phyloP scores from a whole-genome alignment of 2,113 vertebrate species.

The Pangasianodon hypophthalmus region DNA sequence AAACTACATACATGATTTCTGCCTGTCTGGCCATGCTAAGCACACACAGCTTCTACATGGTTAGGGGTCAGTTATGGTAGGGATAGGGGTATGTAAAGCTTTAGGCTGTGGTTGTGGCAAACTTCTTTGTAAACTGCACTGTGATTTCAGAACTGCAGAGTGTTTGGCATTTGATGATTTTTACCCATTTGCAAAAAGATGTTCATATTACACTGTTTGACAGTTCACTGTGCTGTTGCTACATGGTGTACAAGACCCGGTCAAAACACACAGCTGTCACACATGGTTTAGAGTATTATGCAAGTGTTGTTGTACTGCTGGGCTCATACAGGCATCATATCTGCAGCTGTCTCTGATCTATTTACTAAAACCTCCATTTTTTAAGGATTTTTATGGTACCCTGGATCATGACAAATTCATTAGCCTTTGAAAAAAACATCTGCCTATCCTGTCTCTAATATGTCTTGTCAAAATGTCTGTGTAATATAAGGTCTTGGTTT shows the following conservation, averaged over 20 bases:
- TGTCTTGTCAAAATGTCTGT: constrained; percentile 37
- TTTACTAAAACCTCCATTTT: constrained; percentile 31
- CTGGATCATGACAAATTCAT: constrained; percentile 31
- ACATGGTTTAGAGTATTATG: constrained; percentile 57
- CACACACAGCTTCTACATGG: constrained; percentile 4
- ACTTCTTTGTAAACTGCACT: neutral
- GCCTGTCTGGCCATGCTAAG: neutral
- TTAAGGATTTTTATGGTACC: neutral
- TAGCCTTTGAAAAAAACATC: neutral
- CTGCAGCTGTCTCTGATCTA: constrained; percentile 42
- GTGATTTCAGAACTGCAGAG: neutral
- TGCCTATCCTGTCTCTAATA: constrained; percentile 1
- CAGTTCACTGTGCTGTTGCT: constrained; percentile 32
- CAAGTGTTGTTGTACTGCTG: constrained; percentile 57
- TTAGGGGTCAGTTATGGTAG: constrained; percentile 2
- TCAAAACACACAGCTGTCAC: constrained; percentile 59
- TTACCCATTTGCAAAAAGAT: constrained; percentile 29
- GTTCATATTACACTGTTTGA: constrained; percentile 51
- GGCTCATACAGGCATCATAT: constrained; percentile 40
- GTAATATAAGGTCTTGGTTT: neutral
- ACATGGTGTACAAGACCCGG: constrained; percentile 50
- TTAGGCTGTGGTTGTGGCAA: constrained; percentile 14
- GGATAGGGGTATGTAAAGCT: neutral
- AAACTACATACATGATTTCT: constrained; percentile 47
- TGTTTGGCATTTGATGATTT: constrained; percentile 26